phyloP scores from a whole-genome alignment of 2,888 invertebrate species.

The Gymnosoma rotundatum region DNA sequence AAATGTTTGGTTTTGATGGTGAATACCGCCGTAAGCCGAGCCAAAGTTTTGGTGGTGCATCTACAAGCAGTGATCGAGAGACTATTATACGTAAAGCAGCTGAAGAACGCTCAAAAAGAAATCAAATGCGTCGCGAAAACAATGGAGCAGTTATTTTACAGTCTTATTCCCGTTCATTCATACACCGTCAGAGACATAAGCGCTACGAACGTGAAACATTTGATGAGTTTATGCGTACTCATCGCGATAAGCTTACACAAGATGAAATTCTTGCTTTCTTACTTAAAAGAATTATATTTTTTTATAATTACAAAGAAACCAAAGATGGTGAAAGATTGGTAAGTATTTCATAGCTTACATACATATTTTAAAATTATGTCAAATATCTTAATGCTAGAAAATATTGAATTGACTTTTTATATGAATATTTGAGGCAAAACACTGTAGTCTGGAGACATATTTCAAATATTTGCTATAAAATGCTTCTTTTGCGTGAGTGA shows the following conservation, averaged over 20 bases:
- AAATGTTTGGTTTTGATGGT: conserved; percentile 93
- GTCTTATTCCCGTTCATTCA: conserved; percentile 89
- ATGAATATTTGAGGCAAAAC: too few species aligned
- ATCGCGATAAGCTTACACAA: conserved; percentile 82
- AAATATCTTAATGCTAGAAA: too few species aligned
- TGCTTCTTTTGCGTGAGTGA: too few species aligned
- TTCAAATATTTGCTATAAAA: too few species aligned
- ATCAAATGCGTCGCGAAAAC: conserved; percentile 89
- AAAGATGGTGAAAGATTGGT: conserved; percentile 88
- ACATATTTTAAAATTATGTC: too few species aligned
- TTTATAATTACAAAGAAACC: conserved; percentile 84
- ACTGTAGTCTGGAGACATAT: too few species aligned
- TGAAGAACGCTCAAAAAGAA: conserved; percentile 92
- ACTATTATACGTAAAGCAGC: conserved; percentile 89
- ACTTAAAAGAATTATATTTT: conserved; percentile 88
- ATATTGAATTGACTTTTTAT: too few species aligned
- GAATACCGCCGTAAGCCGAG: conserved; percentile 93
- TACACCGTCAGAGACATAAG: conserved; percentile 87
- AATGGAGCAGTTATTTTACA: conserved; percentile 92
- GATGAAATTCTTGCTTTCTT: conserved; percentile 83
- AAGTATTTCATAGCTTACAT: conserved; percentile 74
- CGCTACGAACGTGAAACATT: conserved; percentile 87
- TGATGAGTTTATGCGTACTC: conserved; percentile 84
- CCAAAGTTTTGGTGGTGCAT: conserved; percentile 95
- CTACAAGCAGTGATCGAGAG: conserved; percentile 87